These are phyloP conservation scores for Alligator mississippiensis DNA, from an alignment of 2,113 vertebrate species.

Conservation along the genomic window DNA sequence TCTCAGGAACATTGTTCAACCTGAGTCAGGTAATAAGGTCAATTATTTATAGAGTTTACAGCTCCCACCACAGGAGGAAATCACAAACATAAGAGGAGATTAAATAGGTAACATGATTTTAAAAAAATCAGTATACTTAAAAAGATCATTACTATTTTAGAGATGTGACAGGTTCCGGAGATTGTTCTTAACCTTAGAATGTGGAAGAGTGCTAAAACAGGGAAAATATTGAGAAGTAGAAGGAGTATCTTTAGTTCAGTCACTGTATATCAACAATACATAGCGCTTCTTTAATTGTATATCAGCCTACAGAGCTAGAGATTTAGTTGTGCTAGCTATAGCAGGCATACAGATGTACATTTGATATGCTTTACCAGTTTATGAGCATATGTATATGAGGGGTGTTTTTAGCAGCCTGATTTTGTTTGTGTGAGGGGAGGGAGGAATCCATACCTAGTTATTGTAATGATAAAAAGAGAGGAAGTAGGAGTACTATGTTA, in stretches of 20 bases:
- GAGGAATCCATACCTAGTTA: not conserved
- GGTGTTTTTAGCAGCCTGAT: not conserved
- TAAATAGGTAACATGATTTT: not conserved
- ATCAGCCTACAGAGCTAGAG: too few relatives aligned
- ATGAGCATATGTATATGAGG: not conserved
- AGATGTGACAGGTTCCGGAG: not conserved
- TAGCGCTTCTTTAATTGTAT: not conserved
- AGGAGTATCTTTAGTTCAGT: not conserved
- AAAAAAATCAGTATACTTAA: not conserved
- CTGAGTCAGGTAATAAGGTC: not conserved
- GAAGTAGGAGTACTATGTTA: not conserved
- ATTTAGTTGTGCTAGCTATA: not conserved
- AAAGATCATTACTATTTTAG: not conserved
- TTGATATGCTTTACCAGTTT: not conserved
- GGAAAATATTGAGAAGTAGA: not conserved
- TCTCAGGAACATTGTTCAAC: not conserved
- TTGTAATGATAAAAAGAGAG: not conserved
- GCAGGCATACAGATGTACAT: not conserved
- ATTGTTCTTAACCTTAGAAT: not conserved
- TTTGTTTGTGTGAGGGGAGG: not conserved
- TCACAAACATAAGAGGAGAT: not conserved
- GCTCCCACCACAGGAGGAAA: conserved; percentile 1
- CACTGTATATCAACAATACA: not conserved
- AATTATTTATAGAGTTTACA: conserved; percentile 2
- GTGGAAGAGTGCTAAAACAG: not conserved